Evolutionary conservation across 2,888 invertebrate genomes (phyloP).

Genomic region (Hypselothyrea guttata): DNA sequence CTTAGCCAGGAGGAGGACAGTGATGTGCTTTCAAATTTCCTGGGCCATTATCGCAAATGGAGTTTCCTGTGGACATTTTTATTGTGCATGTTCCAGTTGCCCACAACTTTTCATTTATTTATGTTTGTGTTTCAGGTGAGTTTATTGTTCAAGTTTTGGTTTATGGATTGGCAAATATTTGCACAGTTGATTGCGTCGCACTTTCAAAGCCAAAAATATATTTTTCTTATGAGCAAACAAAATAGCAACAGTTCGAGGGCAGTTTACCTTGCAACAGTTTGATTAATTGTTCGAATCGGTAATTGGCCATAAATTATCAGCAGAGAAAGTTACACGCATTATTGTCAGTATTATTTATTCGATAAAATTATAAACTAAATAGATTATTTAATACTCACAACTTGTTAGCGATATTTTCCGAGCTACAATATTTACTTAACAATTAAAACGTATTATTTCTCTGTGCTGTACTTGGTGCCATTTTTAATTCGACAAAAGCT

Average conservation of each 20-base stretch:
- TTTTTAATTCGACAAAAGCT: no score
- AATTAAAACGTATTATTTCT: slow-evolving; percentile 3
- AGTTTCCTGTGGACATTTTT: slow-evolving; percentile 85
- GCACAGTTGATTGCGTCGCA: slow-evolving; percentile 57
- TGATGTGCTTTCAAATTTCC: slow-evolving; percentile 84
- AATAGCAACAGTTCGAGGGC: slow-evolving; percentile 26
- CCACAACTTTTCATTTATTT: slow-evolving; percentile 86
- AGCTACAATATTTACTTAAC: not conserved
- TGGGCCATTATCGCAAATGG: slow-evolving; percentile 86
- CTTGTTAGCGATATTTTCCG: not conserved
- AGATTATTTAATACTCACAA: no score
- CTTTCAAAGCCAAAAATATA: slow-evolving; percentile 28
- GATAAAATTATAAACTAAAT: not conserved
- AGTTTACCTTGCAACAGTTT: slow-evolving; percentile 24
- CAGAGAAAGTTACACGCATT: slow-evolving; percentile 26
- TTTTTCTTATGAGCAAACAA: slow-evolving; percentile 7
- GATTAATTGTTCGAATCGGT: slow-evolving; percentile 25
- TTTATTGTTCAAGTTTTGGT: no score
- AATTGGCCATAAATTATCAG: slow-evolving; percentile 12
- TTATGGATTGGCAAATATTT: slow-evolving; percentile 58
- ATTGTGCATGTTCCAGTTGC: slow-evolving; percentile 85
- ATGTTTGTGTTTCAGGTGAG: slow-evolving; percentile 84
- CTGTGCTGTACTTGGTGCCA: not conserved
- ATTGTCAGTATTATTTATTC: slow-evolving; percentile 3
- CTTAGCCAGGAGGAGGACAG: slow-evolving; percentile 80